phyloP scores from a whole-genome alignment of 2,113 vertebrate genomes.

The Oceanodroma tethys region DNA sequence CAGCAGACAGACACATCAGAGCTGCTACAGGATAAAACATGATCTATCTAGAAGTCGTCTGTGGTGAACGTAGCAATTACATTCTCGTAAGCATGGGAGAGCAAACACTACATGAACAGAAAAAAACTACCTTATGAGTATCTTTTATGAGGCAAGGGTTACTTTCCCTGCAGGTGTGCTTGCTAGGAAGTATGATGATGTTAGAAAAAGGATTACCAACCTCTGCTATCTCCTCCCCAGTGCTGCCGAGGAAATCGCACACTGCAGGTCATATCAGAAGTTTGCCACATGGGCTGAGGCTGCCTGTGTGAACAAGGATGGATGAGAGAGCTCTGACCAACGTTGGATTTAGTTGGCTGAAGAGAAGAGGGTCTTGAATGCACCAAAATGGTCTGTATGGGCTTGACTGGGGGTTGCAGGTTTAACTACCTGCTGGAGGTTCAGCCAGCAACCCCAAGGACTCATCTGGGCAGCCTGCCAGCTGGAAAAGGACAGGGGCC shows the following conservation, averaged over 20 bases:
- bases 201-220: background rate
- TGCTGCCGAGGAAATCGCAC: accelerated
- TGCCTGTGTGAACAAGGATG: background rate
- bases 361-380: background rate
- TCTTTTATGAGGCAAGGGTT: background rate
- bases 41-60: accelerated
- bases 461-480: background rate
- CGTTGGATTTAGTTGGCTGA: accelerated
- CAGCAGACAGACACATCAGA: background rate
- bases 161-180: background rate
- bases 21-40: background rate
- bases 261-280: background rate
- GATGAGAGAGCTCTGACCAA: background rate
- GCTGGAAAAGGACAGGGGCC: background rate
- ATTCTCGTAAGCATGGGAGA: background rate
- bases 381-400: background rate
- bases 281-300: background rate
- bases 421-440: background rate
- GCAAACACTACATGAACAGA: background rate
- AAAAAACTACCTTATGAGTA: background rate
- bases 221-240: background rate
- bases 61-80: background rate
- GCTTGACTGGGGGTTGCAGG: accelerated
- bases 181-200: background rate
- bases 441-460: background rate